A percentile compares a stretch with the other conserved stretches of the same genome.
These are phyloP conservation scores for Cyclopterus lumpus DNA, from an alignment of 2,797 vertebrate species.

Conservation along the genomic window DNA sequence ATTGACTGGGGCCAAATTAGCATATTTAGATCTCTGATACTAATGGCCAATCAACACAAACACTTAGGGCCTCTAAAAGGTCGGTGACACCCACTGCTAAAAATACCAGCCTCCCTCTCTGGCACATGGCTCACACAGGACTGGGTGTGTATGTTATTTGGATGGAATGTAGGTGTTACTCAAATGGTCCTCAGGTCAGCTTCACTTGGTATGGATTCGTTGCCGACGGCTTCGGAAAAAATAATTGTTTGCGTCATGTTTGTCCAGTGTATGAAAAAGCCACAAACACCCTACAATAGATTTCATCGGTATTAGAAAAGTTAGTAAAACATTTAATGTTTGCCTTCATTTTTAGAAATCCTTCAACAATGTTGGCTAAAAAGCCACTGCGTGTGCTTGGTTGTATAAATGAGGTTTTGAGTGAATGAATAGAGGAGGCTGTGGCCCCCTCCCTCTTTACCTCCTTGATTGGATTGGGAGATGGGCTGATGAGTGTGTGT, in stretches of 20 bases:
- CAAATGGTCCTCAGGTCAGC: neutral
- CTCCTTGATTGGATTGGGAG: constrained; percentile 74
- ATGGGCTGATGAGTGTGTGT: constrained; percentile 55
- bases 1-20: constrained; percentile 79
- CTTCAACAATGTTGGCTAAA: constrained; percentile 23
- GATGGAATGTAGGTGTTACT: neutral
- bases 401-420: constrained; percentile 67
- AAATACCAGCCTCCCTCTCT: constrained; percentile 55
- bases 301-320: neutral
- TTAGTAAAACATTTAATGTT: neutral
- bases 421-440: constrained; percentile 61
- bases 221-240: neutral
- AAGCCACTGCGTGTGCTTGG: constrained; percentile 48
- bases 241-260: neutral
- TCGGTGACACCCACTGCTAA: constrained; percentile 49
- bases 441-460: constrained; percentile 53
- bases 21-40: constrained; percentile 82
- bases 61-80: constrained; percentile 74
- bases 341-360: constrained; percentile 14
- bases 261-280: neutral
- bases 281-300: neutral
- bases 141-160: neutral
- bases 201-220: neutral
- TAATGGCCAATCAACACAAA: constrained; percentile 83
- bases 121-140: neutral